A percentile compares a stretch with the other conserved stretches of the same genome.
Evolutionary conservation across 2,113 vertebrate species (phyloP).

Genomic region (Ictidomys tridecemlineatus): DNA sequence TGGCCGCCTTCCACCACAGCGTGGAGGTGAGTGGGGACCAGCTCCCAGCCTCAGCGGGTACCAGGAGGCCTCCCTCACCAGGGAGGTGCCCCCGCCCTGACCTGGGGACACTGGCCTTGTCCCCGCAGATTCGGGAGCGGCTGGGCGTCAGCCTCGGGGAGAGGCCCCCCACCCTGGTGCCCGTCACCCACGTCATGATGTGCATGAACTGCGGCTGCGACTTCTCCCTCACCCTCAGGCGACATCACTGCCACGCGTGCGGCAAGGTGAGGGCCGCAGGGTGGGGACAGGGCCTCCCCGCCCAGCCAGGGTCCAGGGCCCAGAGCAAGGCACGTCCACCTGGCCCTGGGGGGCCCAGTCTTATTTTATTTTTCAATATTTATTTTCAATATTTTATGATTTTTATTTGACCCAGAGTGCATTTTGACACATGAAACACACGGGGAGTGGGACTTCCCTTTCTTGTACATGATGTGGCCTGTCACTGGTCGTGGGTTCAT

Average conservation of each 20-base stretch:
- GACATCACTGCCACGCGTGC: conserved; percentile 97
- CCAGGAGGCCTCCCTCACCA: not conserved
- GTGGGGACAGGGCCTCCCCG: not conserved
- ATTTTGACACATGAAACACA: too few relatives aligned
- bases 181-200: conserved; percentile 96
- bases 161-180: conserved; percentile 94
- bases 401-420: too few relatives aligned
- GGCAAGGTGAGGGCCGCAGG: conserved; percentile 92
- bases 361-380: too few relatives aligned
- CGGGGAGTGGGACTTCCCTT: too few relatives aligned
- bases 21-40: conserved; percentile 87
- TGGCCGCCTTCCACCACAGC: conserved; percentile 86
- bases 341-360: too few relatives aligned
- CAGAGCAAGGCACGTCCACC: not conserved
- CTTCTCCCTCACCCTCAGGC: conserved; percentile 95
- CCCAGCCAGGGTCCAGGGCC: not conserved
- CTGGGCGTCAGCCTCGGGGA: conserved; percentile 93
- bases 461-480: too few relatives aligned
- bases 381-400: too few relatives aligned
- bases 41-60: not conserved
- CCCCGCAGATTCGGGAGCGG: conserved; percentile 91
- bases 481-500: too few relatives aligned
- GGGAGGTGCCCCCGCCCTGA: too few relatives aligned
- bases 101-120: not conserved
- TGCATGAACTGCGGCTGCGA: conserved; percentile 99